A percentile compares a stretch with the other conserved stretches of the same genome.
These are phyloP conservation scores for Pseudochirops corinnae DNA, from an alignment of 2,797 vertebrate species.

Conservation along the genomic window DNA sequence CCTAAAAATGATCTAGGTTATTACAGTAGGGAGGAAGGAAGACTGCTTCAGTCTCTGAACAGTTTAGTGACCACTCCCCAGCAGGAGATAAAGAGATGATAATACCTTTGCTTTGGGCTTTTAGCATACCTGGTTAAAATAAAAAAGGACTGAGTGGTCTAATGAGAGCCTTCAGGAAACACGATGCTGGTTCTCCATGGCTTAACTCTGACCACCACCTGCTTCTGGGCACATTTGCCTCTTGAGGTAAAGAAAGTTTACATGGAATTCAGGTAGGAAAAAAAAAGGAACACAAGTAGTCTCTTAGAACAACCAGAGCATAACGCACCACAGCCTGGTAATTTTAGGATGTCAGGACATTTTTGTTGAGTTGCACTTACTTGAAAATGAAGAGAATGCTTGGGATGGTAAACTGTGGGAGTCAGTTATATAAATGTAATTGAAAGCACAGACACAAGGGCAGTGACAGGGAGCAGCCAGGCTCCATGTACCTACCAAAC, in stretches of 20 bases:
- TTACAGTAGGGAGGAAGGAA: constrained; percentile 29
- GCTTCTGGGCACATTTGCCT: not conserved
- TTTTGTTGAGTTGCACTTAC: constrained; percentile 17
- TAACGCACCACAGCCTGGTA: constrained; percentile 7
- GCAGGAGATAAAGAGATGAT: constrained; percentile 14
- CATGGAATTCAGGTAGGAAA: not conserved
- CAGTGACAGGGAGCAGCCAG: constrained; percentile 10
- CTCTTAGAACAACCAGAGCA: not conserved
- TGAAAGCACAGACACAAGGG: constrained; percentile 27
- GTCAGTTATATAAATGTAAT: constrained; percentile 32
- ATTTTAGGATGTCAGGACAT: constrained; percentile 54
- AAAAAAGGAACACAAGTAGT: constrained; percentile 16
- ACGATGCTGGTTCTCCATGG: constrained; percentile 14
- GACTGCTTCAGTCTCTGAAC: not conserved
- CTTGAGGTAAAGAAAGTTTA: not conserved
- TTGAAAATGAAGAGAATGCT: constrained; percentile 50
- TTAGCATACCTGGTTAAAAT: constrained; percentile 35
- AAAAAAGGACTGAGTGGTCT: constrained; percentile 3
- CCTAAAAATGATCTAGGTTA: constrained; percentile 1
- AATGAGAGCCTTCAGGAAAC: constrained; percentile 32
- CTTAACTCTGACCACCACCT: not conserved
- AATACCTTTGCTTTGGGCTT: constrained; percentile 39
- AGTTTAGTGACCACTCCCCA: not conserved
- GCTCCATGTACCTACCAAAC: constrained; percentile 28
- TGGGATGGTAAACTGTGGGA: constrained; percentile 37